Evolutionary conservation across 1,140 invertebrate genomes (phyloP), one percentile per base, ranked within the genome.

Genomic region (Caerostris darwini): DNA sequence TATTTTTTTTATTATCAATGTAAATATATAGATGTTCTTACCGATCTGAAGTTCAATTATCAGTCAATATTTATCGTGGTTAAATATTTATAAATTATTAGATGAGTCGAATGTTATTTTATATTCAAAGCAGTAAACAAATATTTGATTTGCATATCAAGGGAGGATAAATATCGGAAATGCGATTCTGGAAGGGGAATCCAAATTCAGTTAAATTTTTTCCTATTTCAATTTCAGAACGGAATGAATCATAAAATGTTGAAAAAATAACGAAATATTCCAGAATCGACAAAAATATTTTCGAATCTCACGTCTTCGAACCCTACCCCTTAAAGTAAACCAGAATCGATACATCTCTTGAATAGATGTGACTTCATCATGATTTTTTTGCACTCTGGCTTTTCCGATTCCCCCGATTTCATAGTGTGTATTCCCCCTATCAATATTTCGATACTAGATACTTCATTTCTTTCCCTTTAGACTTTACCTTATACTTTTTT

Each of bases 361-460:
- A 89, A 89, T 67, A 56, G 50, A 89, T 89, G 54, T 7, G 58
- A 89, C 64, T 71, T 89, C 54, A 69, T 89, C 64, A 53, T 89
- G 56, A 89, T 69, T 54, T 69, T 89, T 71, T 61, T 34, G 0
- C 34, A 34, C 34, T 34, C 34, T 56, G 50, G 19, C 58, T 57
- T 57, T 50, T 12, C 19, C n/a, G 57, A 50, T 34, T 87, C n/a
- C 69, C 69, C 19, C 85, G 19, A 71, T 89, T 59, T 54, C 58
- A 8, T 12, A 77, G 69, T 56, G 57, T 67, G 87, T 69, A 89
- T 89, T 89, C 34, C 87, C 19, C 61, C 64, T 71, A 69, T 89
- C 87, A 89, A 89, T 89, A 89, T 89, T 89, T 89, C 87, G 87
- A 89, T 89, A 89, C 87, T 71, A 71, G 61, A 89, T 89, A 89